Evolutionary conservation across 2,797 vertebrate genomes (phyloP).

Genomic region (Melopsittacus undulatus): DNA sequence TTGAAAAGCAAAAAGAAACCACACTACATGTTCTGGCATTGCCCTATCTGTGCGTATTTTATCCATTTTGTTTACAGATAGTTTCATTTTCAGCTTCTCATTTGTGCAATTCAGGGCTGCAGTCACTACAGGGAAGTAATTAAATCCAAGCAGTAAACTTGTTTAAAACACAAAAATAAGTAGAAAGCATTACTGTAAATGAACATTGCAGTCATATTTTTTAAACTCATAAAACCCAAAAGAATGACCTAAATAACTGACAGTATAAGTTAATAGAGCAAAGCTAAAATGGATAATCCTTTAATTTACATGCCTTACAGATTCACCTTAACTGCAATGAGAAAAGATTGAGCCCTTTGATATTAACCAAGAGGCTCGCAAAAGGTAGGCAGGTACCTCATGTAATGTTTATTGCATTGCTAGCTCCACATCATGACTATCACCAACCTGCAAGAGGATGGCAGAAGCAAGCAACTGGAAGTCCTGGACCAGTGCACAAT

Average conservation of each 20-base stretch:
- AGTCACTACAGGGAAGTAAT: not conserved
- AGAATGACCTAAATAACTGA: not conserved
- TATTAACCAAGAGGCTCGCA: not conserved
- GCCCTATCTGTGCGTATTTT: not conserved
- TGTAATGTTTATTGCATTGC: not conserved
- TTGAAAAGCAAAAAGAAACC: not conserved
- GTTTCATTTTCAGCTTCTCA: not conserved
- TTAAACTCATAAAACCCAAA: not conserved
- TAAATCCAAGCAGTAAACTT: not conserved
- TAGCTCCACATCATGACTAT: not conserved
- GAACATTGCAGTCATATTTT: not conserved
- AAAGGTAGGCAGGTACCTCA: not conserved
- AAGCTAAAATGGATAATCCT: not conserved
- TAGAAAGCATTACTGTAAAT: not conserved
- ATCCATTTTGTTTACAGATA: not conserved
- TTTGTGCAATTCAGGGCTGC: not conserved
- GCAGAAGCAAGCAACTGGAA: not conserved
- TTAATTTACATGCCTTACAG: not conserved
- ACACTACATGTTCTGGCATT: not conserved
- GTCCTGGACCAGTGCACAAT: not conserved
- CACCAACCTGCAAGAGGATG: not conserved
- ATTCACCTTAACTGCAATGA: not conserved
- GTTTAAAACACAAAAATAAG: not conserved
- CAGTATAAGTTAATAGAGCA: not conserved
- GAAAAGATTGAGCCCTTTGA: not conserved